These are phyloP conservation scores for Cyrtonyx montezumae DNA, from an alignment of 2,113 vertebrate species.

Conservation along the genomic window DNA sequence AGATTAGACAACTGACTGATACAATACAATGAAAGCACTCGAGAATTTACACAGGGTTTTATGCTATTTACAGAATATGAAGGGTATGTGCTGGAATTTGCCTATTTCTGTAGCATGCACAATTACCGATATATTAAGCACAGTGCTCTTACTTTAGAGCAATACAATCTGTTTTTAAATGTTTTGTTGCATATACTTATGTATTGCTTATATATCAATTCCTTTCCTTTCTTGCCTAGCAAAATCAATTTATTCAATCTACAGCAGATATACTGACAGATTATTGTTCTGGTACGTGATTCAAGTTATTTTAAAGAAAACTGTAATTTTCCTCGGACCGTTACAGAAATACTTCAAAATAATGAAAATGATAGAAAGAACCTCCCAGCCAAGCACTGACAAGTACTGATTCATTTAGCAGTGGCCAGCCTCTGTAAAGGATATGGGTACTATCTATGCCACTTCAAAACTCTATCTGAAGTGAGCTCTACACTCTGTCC, in stretches of 20 bases:
- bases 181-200: neutral
- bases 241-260: constrained; percentile 7
- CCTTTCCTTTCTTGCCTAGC: neutral
- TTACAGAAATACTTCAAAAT: neutral
- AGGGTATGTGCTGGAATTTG: neutral
- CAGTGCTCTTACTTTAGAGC: neutral
- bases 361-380: neutral
- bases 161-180: neutral
- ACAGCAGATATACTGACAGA: neutral
- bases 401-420: neutral
- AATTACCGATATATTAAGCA: neutral
- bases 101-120: neutral
- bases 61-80: neutral
- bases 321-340: neutral
- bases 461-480: neutral
- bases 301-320: neutral
- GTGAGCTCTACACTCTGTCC: neutral
- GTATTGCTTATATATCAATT: neutral
- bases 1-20: constrained; percentile 22
- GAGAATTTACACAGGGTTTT: constrained; percentile 22
- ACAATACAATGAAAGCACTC: neutral
- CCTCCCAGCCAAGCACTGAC: neutral
- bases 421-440: neutral
- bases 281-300: neutral
- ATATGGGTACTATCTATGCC: no score